Percentiles rank a stretch among this genome's conserved stretches.
Evolutionary conservation across 2,888 invertebrate genomes (phyloP).

Genomic region (Meliscaeva auricollis): DNA sequence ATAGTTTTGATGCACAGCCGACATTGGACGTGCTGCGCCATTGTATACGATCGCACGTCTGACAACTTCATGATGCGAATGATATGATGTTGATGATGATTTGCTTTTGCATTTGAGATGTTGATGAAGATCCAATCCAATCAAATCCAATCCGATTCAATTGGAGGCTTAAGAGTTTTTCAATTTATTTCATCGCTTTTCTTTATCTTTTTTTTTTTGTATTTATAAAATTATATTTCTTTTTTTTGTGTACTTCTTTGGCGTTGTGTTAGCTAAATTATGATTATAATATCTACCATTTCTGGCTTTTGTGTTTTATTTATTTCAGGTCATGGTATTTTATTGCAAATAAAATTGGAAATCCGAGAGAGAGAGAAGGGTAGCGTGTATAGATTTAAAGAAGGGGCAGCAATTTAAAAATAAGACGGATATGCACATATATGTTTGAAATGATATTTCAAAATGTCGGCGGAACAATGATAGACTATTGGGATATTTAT

Average conservation of each 20-base stretch:
- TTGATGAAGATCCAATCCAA: conserved; percentile 59
- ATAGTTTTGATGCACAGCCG: conserved; percentile 55
- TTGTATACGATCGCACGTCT: conserved; percentile 69
- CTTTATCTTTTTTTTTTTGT: conserved; percentile 41
- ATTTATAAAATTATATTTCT: background rate
- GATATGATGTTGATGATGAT: conserved; percentile 66
- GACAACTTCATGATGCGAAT: conserved; percentile 70
- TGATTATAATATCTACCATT: conserved; percentile 45
- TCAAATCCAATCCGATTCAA: conserved; percentile 65
- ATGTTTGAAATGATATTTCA: conserved; percentile 45
- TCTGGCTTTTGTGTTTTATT: conserved; percentile 67
- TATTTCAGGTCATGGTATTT: conserved; percentile 71
- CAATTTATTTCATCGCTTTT: conserved; percentile 74
- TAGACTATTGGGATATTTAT: conserved; percentile 14
- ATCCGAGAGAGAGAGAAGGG: conserved; percentile 8
- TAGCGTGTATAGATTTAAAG: background rate
- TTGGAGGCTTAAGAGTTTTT: conserved; percentile 75
- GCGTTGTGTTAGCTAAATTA: conserved; percentile 45
- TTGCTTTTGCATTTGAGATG: conserved; percentile 14
- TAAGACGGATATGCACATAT: conserved; percentile 19
- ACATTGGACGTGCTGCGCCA: conserved; percentile 72
- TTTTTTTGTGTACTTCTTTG: background rate
- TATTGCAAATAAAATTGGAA: conserved; percentile 64
- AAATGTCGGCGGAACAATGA: conserved; percentile 56
- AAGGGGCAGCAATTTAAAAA: conserved; percentile 1